Evolutionary conservation across 2,888 invertebrate species (phyloP).

Genomic region (Trachelus troglodyta): DNA sequence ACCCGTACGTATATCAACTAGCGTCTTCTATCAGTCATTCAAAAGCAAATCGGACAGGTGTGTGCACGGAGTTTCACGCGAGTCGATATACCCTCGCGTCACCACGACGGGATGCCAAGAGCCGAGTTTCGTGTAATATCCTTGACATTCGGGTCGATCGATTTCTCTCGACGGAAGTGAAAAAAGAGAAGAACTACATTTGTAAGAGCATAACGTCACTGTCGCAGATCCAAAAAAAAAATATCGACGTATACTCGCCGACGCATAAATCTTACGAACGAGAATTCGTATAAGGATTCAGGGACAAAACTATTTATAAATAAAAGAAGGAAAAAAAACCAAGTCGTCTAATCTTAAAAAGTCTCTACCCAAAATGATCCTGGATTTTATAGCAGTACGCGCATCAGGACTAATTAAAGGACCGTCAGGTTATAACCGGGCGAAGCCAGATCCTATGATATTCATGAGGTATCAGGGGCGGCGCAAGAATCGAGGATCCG

Average conservation of each 20-base stretch:
- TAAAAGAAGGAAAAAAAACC: background rate
- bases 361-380: background rate
- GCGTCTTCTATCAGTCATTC: background rate
- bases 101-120: background rate
- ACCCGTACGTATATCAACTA: background rate
- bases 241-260: too few relatives aligned
- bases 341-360: background rate
- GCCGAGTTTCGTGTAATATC: background rate
- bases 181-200: background rate
- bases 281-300: background rate
- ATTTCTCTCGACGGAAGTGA: background rate
- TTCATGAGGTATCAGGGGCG: slow-evolving; percentile 20
- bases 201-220: background rate
- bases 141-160: background rate
- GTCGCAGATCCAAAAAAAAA: background rate
- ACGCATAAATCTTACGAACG: background rate
- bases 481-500: slow-evolving; percentile 27
- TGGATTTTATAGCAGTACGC: background rate
- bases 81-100: background rate
- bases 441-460: slow-evolving; percentile 16
- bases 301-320: background rate
- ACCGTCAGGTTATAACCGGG: background rate
- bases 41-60: background rate
- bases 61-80: background rate
- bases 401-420: slow-evolving; percentile 4